These are phyloP conservation scores for Potorous gilbertii DNA, from an alignment of 2,797 vertebrate species.

Conservation along the genomic window DNA sequence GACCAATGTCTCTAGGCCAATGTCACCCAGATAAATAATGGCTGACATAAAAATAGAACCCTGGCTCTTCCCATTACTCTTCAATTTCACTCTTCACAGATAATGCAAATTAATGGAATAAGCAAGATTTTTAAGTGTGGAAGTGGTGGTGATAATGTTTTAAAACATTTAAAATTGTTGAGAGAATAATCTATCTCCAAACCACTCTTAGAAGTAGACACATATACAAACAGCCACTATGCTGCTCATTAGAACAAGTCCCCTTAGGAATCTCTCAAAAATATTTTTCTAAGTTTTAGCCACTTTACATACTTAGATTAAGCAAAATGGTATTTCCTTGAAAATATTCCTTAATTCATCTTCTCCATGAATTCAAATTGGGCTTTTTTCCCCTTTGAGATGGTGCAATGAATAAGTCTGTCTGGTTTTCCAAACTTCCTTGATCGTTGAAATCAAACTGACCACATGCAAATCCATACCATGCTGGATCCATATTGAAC, in stretches of 20 bases:
- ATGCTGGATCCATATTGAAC: accelerated
- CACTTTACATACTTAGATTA: background rate
- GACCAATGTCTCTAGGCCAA: background rate
- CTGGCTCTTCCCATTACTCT: background rate
- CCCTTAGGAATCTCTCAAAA: background rate
- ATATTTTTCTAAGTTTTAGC: background rate
- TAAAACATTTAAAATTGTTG: background rate
- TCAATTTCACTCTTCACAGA: background rate
- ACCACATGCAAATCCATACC: background rate
- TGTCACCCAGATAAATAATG: background rate
- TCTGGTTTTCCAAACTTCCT: background rate
- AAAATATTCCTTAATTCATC: background rate
- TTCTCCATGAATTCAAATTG: background rate
- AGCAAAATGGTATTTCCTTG: background rate
- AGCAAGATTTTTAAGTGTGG: background rate
- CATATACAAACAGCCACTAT: background rate
- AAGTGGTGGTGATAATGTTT: background rate
- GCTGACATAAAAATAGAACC: background rate
- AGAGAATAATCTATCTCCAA: background rate
- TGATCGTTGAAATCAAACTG: background rate
- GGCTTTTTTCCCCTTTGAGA: background rate
- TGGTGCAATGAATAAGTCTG: background rate
- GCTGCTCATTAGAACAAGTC: background rate
- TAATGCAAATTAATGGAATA: background rate
- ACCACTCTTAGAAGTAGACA: background rate